Conservation (phyloP, 2,888 invertebrate species). For the Drosophila koepferae region DNA sequence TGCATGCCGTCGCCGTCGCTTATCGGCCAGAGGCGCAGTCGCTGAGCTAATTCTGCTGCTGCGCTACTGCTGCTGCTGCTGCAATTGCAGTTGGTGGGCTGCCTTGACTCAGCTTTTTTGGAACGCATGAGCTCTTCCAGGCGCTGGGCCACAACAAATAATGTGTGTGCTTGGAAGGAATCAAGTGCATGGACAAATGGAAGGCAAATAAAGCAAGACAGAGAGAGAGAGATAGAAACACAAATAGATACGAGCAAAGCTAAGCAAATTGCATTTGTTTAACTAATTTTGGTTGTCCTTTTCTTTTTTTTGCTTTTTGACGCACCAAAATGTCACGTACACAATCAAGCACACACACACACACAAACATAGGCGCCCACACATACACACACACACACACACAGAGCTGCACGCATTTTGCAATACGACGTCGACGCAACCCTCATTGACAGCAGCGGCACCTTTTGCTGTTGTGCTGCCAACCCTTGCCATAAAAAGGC, state of each 20-base stretch:
- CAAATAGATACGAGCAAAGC: not conserved
- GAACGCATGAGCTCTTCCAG: constrained; percentile 34
- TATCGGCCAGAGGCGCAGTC: constrained; percentile 24
- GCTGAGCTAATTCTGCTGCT: constrained; percentile 9
- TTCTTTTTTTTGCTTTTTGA: not conserved
- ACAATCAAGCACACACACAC: not conserved
- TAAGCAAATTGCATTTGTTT: not conserved
- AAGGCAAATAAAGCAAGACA: not conserved
- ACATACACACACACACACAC: not conserved
- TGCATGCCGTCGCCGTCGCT: constrained; percentile 1
- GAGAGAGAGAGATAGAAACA: not conserved
- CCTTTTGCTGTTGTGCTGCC: constrained; percentile 48
- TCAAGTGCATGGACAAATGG: constrained; percentile 1
- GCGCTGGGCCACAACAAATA: constrained; percentile 32
- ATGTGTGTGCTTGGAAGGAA: constrained; percentile 1
- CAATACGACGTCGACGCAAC: constrained; percentile 37
- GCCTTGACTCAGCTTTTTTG: constrained; percentile 26
- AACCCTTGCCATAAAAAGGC: constrained; percentile 75
- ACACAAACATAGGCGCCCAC: not conserved
- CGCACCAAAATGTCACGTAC: constrained; percentile 8
- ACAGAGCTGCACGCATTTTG: constrained; percentile 37
- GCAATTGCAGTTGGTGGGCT: constrained; percentile 31
- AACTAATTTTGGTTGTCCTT: not conserved
- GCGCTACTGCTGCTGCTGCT: constrained; percentile 15
- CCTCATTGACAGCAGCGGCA: constrained; percentile 48